phyloP scores from a whole-genome alignment of 1,140 invertebrate species.

The Aphelinus atriplicis region DNA sequence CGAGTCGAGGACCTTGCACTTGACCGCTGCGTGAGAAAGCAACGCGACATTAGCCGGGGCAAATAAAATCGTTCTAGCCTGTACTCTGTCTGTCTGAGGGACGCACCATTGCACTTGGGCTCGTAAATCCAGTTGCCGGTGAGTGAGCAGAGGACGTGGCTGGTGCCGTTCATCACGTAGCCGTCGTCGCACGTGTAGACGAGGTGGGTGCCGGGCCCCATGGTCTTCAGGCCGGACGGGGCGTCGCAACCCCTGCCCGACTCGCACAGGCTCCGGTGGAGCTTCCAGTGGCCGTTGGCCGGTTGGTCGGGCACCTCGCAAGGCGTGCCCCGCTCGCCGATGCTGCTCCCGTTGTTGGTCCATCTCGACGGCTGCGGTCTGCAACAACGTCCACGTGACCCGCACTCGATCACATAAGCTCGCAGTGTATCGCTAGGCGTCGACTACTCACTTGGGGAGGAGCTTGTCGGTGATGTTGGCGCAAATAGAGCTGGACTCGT shows the following conservation, averaged over 20 bases:
- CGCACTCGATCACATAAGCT: no score
- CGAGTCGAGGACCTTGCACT: conserved; percentile 39
- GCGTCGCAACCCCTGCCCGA: conserved; percentile 44
- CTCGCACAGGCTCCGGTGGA: conserved; percentile 49
- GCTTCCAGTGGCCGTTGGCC: conserved; percentile 51
- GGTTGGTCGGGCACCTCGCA: conserved; percentile 54
- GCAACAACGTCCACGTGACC: no score
- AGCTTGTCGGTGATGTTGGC: conserved; percentile 66
- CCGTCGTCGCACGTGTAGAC: conserved; percentile 55
- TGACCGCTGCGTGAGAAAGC: conserved; percentile 49
- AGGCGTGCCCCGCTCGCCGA: neutral
- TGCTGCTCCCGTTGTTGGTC: no score
- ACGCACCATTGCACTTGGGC: conserved; percentile 52
- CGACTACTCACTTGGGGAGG: no score
- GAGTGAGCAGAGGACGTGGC: conserved; percentile 50
- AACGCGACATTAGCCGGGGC: no score
- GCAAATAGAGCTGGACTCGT: conserved; percentile 70
- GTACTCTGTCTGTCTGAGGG: no score
- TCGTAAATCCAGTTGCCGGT: conserved; percentile 52
- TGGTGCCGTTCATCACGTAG: conserved; percentile 44
- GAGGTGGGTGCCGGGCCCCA: conserved; percentile 51
- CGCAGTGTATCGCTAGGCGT: no score
- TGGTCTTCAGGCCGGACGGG: neutral
- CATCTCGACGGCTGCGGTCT: no score
- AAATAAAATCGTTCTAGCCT: no score